A percentile compares a stretch with the other conserved stretches of the same genome.
These are phyloP conservation scores for Drosophila erecta DNA, from an alignment of 1,140 invertebrate species.

Conservation along the genomic window DNA sequence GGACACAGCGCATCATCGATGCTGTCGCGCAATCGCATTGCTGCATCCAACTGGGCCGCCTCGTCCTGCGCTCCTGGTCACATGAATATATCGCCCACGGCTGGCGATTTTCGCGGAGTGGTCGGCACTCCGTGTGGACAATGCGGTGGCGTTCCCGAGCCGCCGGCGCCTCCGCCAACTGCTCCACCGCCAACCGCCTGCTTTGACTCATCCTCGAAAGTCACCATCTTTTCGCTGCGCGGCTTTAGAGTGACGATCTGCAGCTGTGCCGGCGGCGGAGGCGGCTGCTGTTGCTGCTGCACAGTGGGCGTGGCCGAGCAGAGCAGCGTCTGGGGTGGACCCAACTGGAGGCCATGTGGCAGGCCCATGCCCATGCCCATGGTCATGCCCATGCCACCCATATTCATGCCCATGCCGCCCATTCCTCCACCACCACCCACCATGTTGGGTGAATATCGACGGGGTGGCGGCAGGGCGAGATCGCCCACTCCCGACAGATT, in stretches of 20 bases:
- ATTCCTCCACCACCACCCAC: constrained; percentile 26
- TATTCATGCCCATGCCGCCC: constrained; percentile 26
- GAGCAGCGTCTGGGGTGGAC: constrained; percentile 73
- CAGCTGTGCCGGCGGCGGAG: constrained; percentile 70
- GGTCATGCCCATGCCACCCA: constrained; percentile 23
- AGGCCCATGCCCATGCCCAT: constrained; percentile 58
- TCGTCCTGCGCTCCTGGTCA: constrained; percentile 84
- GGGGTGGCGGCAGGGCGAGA: constrained; percentile 85
- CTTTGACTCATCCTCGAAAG: constrained; percentile 90
- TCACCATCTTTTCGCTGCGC: constrained; percentile 91
- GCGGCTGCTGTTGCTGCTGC: constrained; percentile 64
- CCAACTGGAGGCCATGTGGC: constrained; percentile 74
- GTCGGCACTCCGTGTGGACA: constrained; percentile 83
- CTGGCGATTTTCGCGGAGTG: constrained; percentile 83
- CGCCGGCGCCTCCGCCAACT: constrained; percentile 28
- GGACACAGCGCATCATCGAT: constrained; percentile 72
- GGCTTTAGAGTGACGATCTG: constrained; percentile 84
- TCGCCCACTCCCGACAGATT: constrained; percentile 88
- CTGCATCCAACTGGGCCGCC: constrained; percentile 50
- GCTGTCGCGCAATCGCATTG: constrained; percentile 65
- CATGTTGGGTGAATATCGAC: constrained; percentile 78
- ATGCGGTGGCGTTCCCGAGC: constrained; percentile 24
- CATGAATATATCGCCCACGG: constrained; percentile 87
- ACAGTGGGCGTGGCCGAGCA: constrained; percentile 70
- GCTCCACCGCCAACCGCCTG: not conserved